Conservation (phyloP, 1,140 invertebrate species). For the Drosophila aff. region DNA sequence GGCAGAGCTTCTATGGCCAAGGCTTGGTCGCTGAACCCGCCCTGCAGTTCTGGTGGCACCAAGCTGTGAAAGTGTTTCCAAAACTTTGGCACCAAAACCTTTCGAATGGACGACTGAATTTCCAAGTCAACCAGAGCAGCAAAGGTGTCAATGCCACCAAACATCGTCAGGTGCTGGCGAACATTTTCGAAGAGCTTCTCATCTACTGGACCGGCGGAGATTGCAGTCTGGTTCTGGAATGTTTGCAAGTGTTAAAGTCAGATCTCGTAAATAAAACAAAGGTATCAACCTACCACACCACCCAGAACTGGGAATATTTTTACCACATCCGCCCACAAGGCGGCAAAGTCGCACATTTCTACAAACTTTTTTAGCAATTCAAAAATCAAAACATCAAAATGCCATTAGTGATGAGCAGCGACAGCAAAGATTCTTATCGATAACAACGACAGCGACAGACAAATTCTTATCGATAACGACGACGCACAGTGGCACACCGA, state of each 20-base stretch:
- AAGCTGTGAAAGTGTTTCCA: conserved; percentile 67
- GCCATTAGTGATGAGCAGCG: conserved; percentile 9
- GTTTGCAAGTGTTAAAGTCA: not conserved
- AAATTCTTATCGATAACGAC: conserved; percentile 14
- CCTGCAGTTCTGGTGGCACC: conserved; percentile 20
- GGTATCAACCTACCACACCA: conserved; percentile 44
- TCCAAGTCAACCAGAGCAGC: conserved; percentile 60
- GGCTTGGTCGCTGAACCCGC: conserved; percentile 22
- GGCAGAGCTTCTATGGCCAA: conserved; percentile 33
- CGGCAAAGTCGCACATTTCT: conserved; percentile 57
- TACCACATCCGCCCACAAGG: conserved; percentile 55
- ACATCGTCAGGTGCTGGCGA: conserved; percentile 42
- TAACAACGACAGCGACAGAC: not conserved
- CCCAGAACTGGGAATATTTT: conserved; percentile 68
- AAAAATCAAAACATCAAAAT: conserved; percentile 9
- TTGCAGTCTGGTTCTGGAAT: conserved; percentile 38
- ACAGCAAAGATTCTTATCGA: no score
- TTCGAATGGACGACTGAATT: conserved; percentile 60
- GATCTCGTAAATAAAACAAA: not conserved
- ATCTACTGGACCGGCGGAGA: conserved; percentile 24
- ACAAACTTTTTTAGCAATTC: conserved; percentile 2
- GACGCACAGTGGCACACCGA: not conserved
- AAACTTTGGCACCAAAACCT: conserved; percentile 70
- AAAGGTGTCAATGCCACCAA: conserved; percentile 54
- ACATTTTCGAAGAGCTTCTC: conserved; percentile 54